A percentile compares a stretch with the other conserved stretches of the same genome.
phyloP scores from a whole-genome alignment of 2,888 invertebrate species.

The Parnassius glacialis region DNA sequence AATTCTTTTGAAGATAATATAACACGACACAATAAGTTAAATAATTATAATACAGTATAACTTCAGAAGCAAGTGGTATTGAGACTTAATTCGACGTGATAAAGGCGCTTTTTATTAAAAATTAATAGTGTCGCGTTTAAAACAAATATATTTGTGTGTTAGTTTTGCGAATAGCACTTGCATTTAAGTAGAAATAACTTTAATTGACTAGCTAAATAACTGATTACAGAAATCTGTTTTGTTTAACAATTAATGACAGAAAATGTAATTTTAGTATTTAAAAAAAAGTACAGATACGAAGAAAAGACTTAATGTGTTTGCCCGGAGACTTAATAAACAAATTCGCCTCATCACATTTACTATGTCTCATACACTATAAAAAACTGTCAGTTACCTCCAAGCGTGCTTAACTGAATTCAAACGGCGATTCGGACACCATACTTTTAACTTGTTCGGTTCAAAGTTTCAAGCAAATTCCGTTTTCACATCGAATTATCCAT shows the following conservation, averaged over 20 bases:
- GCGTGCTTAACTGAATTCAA: neutral
- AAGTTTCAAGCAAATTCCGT: neutral
- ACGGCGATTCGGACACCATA: slow-evolving; percentile 17
- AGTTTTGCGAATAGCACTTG: too few species aligned
- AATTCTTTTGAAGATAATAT: slow-evolving; percentile 36
- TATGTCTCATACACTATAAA: neutral
- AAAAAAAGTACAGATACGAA: neutral
- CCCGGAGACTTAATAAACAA: slow-evolving; percentile 2
- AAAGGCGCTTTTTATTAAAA: slow-evolving; percentile 23
- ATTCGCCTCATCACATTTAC: slow-evolving; percentile 6
- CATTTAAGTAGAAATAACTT: too few species aligned
- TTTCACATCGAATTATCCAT: neutral
- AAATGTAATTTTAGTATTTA: neutral
- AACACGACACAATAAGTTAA: slow-evolving; percentile 23
- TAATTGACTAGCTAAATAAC: neutral
- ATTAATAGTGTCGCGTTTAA: neutral
- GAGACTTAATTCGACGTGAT: slow-evolving; percentile 37
- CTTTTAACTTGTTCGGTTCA: neutral
- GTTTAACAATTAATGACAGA: too few species aligned
- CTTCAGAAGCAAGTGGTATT: slow-evolving; percentile 43
- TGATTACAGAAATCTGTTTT: neutral
- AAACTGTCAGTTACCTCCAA: slow-evolving; percentile 2
- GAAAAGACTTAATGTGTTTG: neutral
- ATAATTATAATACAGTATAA: slow-evolving; percentile 42
- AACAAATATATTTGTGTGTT: neutral